Evolutionary conservation across 2,113 vertebrate genomes (phyloP).

Genomic region (Diadophis punctatus): DNA sequence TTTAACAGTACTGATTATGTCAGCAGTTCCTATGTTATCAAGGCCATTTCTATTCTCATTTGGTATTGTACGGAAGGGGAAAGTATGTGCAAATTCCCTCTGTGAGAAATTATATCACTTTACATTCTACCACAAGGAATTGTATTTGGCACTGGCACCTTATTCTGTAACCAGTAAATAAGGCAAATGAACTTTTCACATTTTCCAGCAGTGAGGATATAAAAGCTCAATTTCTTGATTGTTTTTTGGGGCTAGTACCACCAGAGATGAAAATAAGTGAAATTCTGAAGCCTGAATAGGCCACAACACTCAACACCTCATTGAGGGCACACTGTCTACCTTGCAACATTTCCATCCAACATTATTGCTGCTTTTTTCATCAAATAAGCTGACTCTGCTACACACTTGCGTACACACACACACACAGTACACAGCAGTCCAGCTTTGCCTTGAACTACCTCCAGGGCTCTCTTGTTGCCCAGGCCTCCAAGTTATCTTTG

Average conservation of each 20-base stretch:
- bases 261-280: background rate
- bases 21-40: background rate
- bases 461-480: slow-evolving; percentile 23
- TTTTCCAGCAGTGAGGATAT: background rate
- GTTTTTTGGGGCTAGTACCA: background rate
- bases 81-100: background rate
- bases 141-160: background rate
- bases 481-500: slow-evolving; percentile 33
- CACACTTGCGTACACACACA: background rate
- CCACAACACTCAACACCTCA: background rate
- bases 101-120: background rate
- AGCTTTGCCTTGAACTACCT: slow-evolving; percentile 30
- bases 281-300: background rate
- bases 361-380: background rate
- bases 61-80: background rate
- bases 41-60: background rate
- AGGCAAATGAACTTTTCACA: background rate
- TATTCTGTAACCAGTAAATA: background rate
- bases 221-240: background rate
- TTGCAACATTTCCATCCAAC: background rate
- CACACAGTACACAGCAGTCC: background rate
- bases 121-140: background rate
- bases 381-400: background rate
- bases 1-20: background rate
- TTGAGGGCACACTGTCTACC: background rate